Evolutionary conservation across 2,888 invertebrate species (phyloP).

Genomic region (Macropis europaea): DNA sequence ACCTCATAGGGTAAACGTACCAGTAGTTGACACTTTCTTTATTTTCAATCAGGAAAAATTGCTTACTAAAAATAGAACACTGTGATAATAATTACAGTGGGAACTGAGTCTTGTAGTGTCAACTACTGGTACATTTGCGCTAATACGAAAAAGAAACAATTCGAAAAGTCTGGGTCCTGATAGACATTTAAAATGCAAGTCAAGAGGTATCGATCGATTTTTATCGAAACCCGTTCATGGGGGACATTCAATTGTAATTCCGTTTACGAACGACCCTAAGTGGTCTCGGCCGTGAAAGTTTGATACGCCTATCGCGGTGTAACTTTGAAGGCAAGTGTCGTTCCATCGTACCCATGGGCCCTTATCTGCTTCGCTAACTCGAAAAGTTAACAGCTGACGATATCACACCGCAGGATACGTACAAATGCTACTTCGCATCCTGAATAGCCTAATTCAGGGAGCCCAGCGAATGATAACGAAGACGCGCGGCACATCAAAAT

Average conservation of each 20-base stretch:
- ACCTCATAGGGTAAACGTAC: too few relatives aligned
- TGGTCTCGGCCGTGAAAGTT: slow-evolving; percentile 34
- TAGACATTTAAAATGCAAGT: too few relatives aligned
- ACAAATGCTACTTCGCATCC: slow-evolving; percentile 55
- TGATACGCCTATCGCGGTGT: slow-evolving; percentile 44
- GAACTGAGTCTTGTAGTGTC: too few relatives aligned
- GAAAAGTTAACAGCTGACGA: slow-evolving; percentile 64
- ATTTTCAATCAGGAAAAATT: too few relatives aligned
- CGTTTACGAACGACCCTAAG: slow-evolving; percentile 39
- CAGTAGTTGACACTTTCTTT: too few relatives aligned
- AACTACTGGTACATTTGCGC: too few relatives aligned
- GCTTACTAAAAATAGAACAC: too few relatives aligned
- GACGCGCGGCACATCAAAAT: slow-evolving; percentile 22
- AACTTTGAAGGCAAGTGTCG: slow-evolving; percentile 42
- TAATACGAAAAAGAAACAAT: too few relatives aligned
- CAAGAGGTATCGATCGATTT: background rate
- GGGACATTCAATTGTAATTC: slow-evolving; percentile 39
- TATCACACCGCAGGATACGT: slow-evolving; percentile 55
- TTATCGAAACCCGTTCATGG: background rate
- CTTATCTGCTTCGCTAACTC: slow-evolving; percentile 63
- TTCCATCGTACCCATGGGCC: slow-evolving; percentile 38
- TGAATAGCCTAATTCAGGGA: slow-evolving; percentile 38
- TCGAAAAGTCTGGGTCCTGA: too few relatives aligned
- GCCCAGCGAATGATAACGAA: slow-evolving; percentile 45
- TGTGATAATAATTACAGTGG: too few relatives aligned